Conservation (phyloP, 2,113 vertebrate genomes). For the Falco punctatus region DNA sequence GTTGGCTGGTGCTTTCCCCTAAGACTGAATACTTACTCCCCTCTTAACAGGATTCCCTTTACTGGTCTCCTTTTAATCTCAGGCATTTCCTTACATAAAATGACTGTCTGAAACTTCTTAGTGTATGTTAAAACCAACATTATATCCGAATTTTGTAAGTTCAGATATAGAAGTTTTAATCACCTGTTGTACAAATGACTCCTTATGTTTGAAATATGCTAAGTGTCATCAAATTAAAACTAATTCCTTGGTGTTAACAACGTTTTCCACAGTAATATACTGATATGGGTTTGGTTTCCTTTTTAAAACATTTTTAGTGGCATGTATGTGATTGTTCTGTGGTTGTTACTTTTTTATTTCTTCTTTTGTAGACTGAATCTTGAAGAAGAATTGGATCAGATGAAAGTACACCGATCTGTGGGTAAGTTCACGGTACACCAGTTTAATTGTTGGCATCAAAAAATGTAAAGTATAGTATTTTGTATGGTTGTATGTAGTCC, state of each 20-base stretch:
- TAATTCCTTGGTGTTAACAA: not conserved
- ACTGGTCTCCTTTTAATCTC: not conserved
- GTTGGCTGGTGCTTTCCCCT: not conserved
- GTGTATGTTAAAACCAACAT: not conserved
- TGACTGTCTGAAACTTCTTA: not conserved
- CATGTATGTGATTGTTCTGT: not conserved
- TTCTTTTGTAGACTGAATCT: conserved; percentile 77
- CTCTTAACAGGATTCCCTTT: not conserved
- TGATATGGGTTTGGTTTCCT: not conserved
- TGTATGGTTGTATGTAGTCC: not conserved
- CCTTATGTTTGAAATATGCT: not conserved
- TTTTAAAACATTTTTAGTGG: not conserved
- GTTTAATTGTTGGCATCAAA: conserved; percentile 74
- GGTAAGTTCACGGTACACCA: conserved; percentile 82
- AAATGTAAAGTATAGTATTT: conserved; percentile 73
- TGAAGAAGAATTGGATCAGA: conserved; percentile 85
- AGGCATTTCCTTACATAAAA: not conserved
- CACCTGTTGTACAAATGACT: not conserved
- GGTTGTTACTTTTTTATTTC: not conserved
- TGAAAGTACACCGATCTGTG: conserved; percentile 76
- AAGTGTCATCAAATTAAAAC: not conserved
- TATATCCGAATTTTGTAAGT: not conserved
- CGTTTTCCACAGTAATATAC: not conserved
- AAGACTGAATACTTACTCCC: not conserved
- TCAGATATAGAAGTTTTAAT: not conserved